Evolutionary conservation across 1,140 invertebrate species (phyloP).

Genomic region (Drosophila obscura): DNA sequence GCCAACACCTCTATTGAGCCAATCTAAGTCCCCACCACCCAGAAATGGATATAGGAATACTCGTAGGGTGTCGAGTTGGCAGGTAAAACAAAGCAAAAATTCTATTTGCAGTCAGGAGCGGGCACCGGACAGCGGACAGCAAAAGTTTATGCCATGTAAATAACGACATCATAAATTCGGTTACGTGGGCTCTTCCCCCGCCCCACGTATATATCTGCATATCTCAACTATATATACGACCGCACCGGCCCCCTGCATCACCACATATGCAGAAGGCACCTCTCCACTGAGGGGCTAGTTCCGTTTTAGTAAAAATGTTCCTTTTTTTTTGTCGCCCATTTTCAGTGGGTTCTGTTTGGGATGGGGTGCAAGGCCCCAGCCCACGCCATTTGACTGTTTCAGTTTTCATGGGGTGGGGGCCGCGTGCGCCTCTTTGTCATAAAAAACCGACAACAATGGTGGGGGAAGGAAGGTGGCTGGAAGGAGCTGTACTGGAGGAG

Average conservation of each 20-base stretch:
- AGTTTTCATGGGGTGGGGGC: conserved; percentile 56
- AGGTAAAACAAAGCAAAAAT: conserved; percentile 75
- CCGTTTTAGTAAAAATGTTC: conserved; percentile 69
- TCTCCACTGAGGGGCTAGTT: conserved; percentile 53
- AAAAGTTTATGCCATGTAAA: conserved; percentile 79
- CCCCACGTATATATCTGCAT: conserved; percentile 46
- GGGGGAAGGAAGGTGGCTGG: neutral
- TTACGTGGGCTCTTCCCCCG: conserved; percentile 49
- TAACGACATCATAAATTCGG: conserved; percentile 80
- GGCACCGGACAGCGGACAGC: conserved; percentile 41
- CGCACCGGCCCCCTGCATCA: conserved; percentile 9
- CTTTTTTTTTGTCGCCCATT: conserved; percentile 28
- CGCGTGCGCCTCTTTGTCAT: conserved; percentile 58
- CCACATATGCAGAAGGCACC: conserved; percentile 31
- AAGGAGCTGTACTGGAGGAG: conserved; percentile 8
- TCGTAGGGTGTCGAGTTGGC: conserved; percentile 36
- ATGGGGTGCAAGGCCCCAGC: neutral
- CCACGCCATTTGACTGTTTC: conserved; percentile 70
- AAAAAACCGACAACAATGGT: conserved; percentile 74
- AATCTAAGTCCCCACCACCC: neutral
- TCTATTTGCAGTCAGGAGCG: conserved; percentile 60
- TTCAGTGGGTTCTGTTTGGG: conserved; percentile 14
- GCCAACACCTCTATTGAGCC: no score
- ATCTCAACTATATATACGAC: conserved; percentile 49
- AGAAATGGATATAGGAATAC: conserved; percentile 16